Evolutionary conservation across 2,113 vertebrate genomes (phyloP), one percentile per base, ranked within the genome.

Genomic region (Potamarius usumacintae): DNA sequence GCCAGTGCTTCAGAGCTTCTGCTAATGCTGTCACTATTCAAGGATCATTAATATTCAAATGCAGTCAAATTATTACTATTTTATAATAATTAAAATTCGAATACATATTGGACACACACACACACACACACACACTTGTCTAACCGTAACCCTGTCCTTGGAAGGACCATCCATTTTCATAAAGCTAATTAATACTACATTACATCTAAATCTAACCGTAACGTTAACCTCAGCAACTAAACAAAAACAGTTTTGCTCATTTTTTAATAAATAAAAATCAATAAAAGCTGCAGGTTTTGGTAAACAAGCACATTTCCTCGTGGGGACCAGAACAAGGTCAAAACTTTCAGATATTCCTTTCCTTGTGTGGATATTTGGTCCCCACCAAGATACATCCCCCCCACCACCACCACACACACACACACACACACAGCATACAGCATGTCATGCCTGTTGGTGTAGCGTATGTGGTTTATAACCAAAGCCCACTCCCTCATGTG

Each of bases 401-500:
- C n/a, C 20, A n/a, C 25, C 17, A 69, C 71, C 62, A 72, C 57
- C 50, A n/a, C 76, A 86, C 76, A 74, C 22, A 80, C 11, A 80
- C 52, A 67, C 57, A 80, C 85, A 80, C 85, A 71, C 63, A 18
- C 62, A 15, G 52, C 60, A 74, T 42, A 14, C 72, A 55, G 69
- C 79, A 85, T 82, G 48, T 86, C 52, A 76, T 77, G 81, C 60
- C 71, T 53, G n/a, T 74, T 74, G 57, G 57, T 58, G 22, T 50
- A 15, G 77, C 14, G n/a, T 81, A 67, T 86, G 52, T 72, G 50
- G 52, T 34, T 83, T 82, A 74, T 53, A 69, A n/a, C n/a, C 71
- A 58, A 57, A 87, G 52, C 53, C 34, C 67, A 84, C 72, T 69
- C 52, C 50, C 60, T 84, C 82, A 77, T 87, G 82, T 88, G 87